Conservation (phyloP, 2,113 vertebrate species). For the Dascyllus trimaculatus region DNA sequence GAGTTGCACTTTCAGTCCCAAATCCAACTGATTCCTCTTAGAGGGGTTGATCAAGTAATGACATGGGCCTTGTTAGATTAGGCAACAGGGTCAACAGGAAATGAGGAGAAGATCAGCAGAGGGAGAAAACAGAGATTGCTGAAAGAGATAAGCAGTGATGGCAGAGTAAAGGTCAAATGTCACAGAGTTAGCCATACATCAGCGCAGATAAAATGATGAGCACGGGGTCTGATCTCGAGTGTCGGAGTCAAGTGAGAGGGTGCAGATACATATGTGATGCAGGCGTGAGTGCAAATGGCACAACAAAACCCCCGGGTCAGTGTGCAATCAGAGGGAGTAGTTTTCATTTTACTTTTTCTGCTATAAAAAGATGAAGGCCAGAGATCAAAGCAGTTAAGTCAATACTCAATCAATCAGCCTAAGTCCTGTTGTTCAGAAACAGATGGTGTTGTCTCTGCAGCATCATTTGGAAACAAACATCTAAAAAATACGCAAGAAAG, state of each 20-base stretch:
- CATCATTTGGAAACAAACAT: conserved; percentile 43
- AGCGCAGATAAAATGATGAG: conserved; percentile 37
- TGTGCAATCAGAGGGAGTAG: conserved; percentile 69
- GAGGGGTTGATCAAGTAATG: conserved; percentile 67
- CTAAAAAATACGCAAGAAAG: conserved; percentile 17
- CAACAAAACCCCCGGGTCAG: conserved; percentile 18
- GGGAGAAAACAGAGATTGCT: conserved; percentile 42
- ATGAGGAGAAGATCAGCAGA: conserved; percentile 66
- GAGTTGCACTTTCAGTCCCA: conserved; percentile 30
- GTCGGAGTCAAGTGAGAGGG: conserved; percentile 12
- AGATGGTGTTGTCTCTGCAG: conserved; percentile 64
- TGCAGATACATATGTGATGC: background rate
- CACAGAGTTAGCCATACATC: conserved; percentile 30
- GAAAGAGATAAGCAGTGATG: conserved; percentile 52
- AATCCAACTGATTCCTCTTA: conserved; percentile 69
- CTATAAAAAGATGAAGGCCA: conserved; percentile 60
- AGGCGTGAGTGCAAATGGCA: background rate
- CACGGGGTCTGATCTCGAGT: conserved; percentile 8
- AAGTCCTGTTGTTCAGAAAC: conserved; percentile 70
- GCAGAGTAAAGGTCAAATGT: conserved; percentile 51
- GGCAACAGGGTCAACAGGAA: conserved; percentile 62
- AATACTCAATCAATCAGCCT: conserved; percentile 71
- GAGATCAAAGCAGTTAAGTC: conserved; percentile 69
- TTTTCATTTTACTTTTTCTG: conserved; percentile 54
- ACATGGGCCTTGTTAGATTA: conserved; percentile 74